phyloP scores from a whole-genome alignment of 2,113 vertebrate species.

The Rutilus rutilus region DNA sequence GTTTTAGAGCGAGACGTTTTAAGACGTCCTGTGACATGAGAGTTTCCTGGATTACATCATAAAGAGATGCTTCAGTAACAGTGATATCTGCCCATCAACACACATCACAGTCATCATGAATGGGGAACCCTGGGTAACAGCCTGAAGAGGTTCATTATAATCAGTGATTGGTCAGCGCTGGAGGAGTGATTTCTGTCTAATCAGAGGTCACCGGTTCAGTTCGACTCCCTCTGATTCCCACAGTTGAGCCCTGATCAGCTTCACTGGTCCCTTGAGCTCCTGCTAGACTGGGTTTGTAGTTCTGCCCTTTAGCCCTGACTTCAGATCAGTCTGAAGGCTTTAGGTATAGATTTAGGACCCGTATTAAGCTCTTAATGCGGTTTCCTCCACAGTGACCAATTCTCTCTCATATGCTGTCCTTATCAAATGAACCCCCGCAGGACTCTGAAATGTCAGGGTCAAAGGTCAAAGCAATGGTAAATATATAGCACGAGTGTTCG shows the following conservation, averaged over 20 bases:
- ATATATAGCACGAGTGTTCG: background rate
- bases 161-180: constrained; percentile 77
- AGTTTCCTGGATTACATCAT: background rate
- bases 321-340: background rate
- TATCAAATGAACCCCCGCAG: constrained; percentile 5
- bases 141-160: constrained; percentile 6
- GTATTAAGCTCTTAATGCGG: background rate
- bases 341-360: background rate
- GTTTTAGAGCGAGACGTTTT: background rate
- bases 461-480: constrained; percentile 3
- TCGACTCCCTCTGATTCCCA: constrained; percentile 74
- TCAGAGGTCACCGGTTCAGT: constrained; percentile 74
- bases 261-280: background rate
- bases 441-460: constrained; percentile 28
- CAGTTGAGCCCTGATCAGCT: constrained; percentile 64
- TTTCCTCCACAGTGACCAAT: background rate
- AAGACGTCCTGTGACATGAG: background rate
- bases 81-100: background rate
- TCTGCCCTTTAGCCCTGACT: constrained; percentile 16
- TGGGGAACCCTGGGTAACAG: background rate
- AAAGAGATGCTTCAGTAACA: background rate
- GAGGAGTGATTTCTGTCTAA: constrained; percentile 72
- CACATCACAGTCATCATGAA: background rate
- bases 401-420: constrained; percentile 4
- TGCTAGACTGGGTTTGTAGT: background rate